These are phyloP conservation scores for Sinodicranocentrus sp. DNA, from an alignment of 2,888 invertebrate genomes.

Conservation along the genomic window DNA sequence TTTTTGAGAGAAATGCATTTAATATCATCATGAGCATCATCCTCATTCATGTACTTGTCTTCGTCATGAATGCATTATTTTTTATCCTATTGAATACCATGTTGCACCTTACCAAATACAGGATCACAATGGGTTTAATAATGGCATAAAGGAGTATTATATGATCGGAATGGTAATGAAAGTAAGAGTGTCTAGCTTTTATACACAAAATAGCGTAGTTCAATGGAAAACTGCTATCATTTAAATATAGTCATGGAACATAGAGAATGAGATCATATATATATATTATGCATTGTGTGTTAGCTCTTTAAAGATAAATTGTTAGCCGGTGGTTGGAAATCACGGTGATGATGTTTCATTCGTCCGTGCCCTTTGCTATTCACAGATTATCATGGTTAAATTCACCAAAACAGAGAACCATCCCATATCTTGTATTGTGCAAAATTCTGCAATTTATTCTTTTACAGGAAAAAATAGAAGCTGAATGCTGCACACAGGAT, in stretches of 20 bases:
- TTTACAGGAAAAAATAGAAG: no score
- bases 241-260: neutral
- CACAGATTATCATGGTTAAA: conserved; percentile 44
- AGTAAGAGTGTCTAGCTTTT: conserved; percentile 20
- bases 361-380: conserved; percentile 30
- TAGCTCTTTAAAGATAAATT: conserved; percentile 4
- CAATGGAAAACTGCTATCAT: conserved; percentile 43
- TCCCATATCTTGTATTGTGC: conserved; percentile 23
- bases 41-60: neutral
- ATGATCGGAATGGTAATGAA: conserved; percentile 34
- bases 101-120: conserved; percentile 19
- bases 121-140: neutral
- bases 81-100: neutral
- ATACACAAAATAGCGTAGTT: conserved; percentile 28
- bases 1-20: conserved; percentile 23
- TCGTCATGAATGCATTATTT: conserved; percentile 11
- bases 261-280: neutral
- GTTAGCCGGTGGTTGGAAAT: neutral
- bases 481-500: neutral
- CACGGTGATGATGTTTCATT: conserved; percentile 12
- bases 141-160: conserved; percentile 9
- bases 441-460: conserved; percentile 7
- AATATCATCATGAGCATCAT: conserved; percentile 31
- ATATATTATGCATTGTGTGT: neutral
- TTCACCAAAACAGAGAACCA: conserved; percentile 44